Evolutionary conservation across 37 sponge, comb jelly and placozoan genomes (phyloP).

Genomic region (Tethya wilhelma): DNA sequence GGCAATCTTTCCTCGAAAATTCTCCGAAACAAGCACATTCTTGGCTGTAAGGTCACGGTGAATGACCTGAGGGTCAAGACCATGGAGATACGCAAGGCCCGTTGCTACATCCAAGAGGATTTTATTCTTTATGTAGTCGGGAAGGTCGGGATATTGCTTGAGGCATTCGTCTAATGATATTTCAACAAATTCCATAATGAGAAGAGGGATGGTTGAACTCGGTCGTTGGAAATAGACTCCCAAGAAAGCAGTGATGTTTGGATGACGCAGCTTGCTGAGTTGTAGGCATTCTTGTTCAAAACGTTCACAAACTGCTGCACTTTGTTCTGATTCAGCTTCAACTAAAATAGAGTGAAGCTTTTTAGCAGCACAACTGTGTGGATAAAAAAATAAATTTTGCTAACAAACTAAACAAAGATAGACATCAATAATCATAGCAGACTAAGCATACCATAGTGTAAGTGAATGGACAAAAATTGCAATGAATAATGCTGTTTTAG

Average conservation of each 20-base stretch:
- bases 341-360: too few species aligned
- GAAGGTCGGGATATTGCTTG: neutral
- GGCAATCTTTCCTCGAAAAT: conserved; percentile 36
- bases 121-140: neutral
- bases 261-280: neutral
- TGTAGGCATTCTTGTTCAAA: neutral
- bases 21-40: conserved; percentile 22
- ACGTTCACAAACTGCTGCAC: too few species aligned
- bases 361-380: too few species aligned
- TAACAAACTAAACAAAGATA: too few species aligned
- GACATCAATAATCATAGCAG: too few species aligned
- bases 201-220: too few species aligned
- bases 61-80: conserved; percentile 33
- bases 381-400: too few species aligned
- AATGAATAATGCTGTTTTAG: too few species aligned
- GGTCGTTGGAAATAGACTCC: too few species aligned
- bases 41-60: conserved; percentile 49
- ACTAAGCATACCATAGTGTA: too few species aligned
- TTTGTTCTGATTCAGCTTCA: too few species aligned
- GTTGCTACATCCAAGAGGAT: neutral
- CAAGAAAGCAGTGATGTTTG: neutral
- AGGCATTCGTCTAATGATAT: neutral
- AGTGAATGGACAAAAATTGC: too few species aligned
- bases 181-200: neutral
- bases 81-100: neutral